Evolutionary conservation across 2,113 vertebrate species (phyloP), one percentile per base, ranked within the genome.

Genomic region (Passer domesticus): DNA sequence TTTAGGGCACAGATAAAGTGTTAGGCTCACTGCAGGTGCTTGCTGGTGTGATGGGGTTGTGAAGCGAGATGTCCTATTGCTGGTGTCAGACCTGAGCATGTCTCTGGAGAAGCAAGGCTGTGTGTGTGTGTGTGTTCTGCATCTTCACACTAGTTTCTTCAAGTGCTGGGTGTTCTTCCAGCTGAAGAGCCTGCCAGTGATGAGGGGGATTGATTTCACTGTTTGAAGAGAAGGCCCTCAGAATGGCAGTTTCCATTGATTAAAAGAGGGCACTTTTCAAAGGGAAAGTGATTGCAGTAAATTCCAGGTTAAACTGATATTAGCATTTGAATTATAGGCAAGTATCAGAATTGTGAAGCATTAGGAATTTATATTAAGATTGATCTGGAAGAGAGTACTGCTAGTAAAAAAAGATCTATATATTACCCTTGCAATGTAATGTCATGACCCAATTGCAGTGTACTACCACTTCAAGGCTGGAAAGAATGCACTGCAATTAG

Each of bases 251-350:
- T 90, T 74, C 83, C 85, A 78, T 56, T 91, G 90, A 74, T 81
- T 92, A 94, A 94, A 91, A 64, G 79, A 93, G 74, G 68, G n/a
- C 39, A 39, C 74, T 90, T 91, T 89, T 86, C 59, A 78, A 87
- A 89, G 76, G 64, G 52, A 90, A 75, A 78, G 41, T n/a, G 89
- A 92, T 58, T 72, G 58, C 72, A 67, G 39, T 74, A 89, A 93
- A 78, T 92, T 94, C 70, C 58, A 73, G 52, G 78, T 55, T 91
- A 92, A 94, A 67, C 37, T 70, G 73, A 78, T 87, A 63, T 33
- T 88, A 70, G 63, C 82, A 80, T 91, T 88, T 87, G 75, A 89
- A 92, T 88, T 91, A 87, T 33, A 89, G 41, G 76, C 27, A 78
- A 89, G 64, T 92, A 58, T 89, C 5, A 3, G 72, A 83, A 85